These are phyloP conservation scores for Ceriagrion tenellum DNA, from an alignment of 2,888 invertebrate species.

Conservation along the genomic window DNA sequence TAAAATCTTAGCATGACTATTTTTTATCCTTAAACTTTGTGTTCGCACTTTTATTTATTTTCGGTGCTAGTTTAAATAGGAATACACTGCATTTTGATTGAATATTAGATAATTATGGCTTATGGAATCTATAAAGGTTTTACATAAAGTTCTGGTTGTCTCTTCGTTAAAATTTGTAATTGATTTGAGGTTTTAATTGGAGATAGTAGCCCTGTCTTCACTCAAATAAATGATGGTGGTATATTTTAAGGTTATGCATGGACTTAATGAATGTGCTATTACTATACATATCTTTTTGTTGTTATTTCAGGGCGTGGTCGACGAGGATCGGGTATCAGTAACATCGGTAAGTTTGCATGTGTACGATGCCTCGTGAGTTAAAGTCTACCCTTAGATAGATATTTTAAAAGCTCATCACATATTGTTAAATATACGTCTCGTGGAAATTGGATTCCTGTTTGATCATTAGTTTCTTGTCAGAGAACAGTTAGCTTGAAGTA, in stretches of 20 bases:
- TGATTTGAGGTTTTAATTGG: not conserved
- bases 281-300: constrained; percentile 76
- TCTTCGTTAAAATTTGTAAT: not conserved
- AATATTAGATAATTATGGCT: too few species aligned
- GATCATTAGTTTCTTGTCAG: constrained; percentile 21
- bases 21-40: too few species aligned
- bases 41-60: too few species aligned
- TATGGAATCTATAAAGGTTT: too few species aligned
- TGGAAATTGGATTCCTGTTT: constrained; percentile 33
- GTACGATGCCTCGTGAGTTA: not conserved
- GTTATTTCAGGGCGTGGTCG: constrained; percentile 84
- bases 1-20: too few species aligned
- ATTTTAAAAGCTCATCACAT: not conserved
- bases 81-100: too few species aligned
- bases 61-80: too few species aligned
- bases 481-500: not conserved
- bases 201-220: not conserved
- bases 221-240: not conserved
- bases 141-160: not conserved
- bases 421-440: constrained; percentile 10
- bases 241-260: not conserved
- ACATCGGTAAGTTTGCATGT: constrained; percentile 34
- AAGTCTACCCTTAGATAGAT: not conserved
- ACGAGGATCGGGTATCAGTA: constrained; percentile 81
- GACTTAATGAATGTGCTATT: constrained; percentile 71